Conservation (phyloP, 2,113 vertebrate species). For the Tiliqua scincoides region DNA sequence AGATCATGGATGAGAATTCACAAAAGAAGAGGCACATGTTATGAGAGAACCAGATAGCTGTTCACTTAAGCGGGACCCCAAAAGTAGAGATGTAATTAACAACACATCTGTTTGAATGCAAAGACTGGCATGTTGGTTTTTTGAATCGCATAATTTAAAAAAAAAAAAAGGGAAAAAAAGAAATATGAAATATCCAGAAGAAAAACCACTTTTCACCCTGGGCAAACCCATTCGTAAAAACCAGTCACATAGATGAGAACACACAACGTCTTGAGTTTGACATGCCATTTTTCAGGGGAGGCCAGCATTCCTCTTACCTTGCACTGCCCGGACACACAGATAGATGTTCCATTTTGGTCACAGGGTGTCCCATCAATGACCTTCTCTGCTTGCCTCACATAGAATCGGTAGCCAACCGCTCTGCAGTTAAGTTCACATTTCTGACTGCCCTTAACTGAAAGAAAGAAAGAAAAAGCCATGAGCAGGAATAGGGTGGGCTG, state of each 20-base stretch:
- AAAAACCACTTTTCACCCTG: neutral
- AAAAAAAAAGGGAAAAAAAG: neutral
- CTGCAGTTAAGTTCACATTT: slow-evolving; percentile 93
- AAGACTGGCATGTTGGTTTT: neutral
- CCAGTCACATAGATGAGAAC: neutral
- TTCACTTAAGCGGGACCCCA: too few relatives aligned
- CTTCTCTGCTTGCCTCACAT: slow-evolving; percentile 86
- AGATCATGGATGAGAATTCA: too few relatives aligned
- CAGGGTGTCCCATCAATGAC: slow-evolving; percentile 93
- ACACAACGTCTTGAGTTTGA: neutral
- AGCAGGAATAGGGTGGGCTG: too few relatives aligned
- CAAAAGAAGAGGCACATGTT: too few relatives aligned
- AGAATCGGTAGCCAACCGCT: slow-evolving; percentile 92
- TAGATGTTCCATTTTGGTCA: slow-evolving; percentile 80
- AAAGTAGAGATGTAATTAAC: too few relatives aligned
- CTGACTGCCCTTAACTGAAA: slow-evolving; percentile 79
- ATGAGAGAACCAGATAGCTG: too few relatives aligned
- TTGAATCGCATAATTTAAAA: neutral
- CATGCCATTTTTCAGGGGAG: too few relatives aligned
- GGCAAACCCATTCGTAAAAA: neutral
- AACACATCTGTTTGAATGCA: too few relatives aligned
- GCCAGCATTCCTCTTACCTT: slow-evolving; percentile 77
- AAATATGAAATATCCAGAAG: too few relatives aligned
- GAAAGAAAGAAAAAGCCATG: slow-evolving; percentile 34
- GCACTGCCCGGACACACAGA: slow-evolving; percentile 91